Evolutionary conservation across 2,888 invertebrate species (phyloP).

Genomic region (Eupithecia abbreviata): DNA sequence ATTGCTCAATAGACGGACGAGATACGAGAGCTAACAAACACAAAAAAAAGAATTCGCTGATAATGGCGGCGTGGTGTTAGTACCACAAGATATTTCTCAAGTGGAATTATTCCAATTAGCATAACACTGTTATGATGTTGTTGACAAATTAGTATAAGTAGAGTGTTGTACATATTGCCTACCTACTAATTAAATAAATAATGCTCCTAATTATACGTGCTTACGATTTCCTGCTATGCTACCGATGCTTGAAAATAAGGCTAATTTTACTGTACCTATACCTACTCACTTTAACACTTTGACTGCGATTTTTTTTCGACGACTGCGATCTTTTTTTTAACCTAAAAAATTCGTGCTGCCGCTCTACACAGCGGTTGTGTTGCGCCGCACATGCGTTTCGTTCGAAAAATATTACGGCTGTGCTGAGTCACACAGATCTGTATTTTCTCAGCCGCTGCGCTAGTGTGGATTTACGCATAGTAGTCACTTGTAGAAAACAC

Average conservation of each 20-base stretch:
- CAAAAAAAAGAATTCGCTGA: too few relatives aligned
- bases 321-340: too few relatives aligned
- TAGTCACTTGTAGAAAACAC: too few relatives aligned
- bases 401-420: too few relatives aligned
- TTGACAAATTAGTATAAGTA: conserved; percentile 17
- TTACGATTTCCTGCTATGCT: conserved; percentile 1
- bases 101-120: conserved; percentile 24
- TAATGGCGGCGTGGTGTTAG: not conserved
- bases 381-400: too few relatives aligned
- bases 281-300: not conserved
- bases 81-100: conserved; percentile 20
- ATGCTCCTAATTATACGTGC: conserved; percentile 3
- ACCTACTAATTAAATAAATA: conserved; percentile 11
- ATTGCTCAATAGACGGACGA: too few relatives aligned
- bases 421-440: too few relatives aligned
- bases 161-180: conserved; percentile 4
- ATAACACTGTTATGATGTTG: conserved; percentile 19
- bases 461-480: too few relatives aligned
- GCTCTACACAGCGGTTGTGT: too few relatives aligned
- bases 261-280: not conserved
- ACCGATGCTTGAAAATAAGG: not conserved
- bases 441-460: too few relatives aligned
- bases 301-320: too few relatives aligned
- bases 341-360: too few relatives aligned
- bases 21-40: not conserved